These are phyloP conservation scores for Anseranas semipalmata DNA, from an alignment of 2,113 vertebrate genomes.

Conservation along the genomic window DNA sequence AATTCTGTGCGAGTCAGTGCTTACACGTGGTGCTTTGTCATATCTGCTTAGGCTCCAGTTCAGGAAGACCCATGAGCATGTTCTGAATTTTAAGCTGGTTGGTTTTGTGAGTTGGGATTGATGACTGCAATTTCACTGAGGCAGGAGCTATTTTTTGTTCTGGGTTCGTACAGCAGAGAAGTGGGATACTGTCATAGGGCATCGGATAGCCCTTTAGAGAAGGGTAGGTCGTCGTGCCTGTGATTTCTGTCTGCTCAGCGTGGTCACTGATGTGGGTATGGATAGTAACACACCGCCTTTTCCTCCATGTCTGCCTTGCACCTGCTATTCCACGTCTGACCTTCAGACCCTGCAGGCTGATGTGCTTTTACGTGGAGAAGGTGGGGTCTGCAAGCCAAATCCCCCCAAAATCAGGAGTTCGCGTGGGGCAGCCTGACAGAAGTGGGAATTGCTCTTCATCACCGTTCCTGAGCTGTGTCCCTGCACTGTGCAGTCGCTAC, in stretches of 20 bases:
- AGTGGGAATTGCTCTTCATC: background rate
- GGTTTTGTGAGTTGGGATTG: background rate
- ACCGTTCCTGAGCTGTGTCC: background rate
- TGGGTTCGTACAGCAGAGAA: background rate
- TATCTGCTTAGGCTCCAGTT: background rate
- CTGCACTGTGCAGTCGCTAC: rapidly evolving
- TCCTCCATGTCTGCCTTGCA: background rate
- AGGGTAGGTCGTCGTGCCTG: background rate
- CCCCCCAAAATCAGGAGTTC: background rate
- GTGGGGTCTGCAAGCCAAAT: background rate
- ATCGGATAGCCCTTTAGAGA: background rate
- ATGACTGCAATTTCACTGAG: background rate
- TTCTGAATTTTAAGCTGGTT: background rate
- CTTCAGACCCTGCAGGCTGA: background rate
- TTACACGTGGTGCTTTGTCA: background rate
- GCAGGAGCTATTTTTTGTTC: background rate
- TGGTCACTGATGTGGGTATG: background rate
- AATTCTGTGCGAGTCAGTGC: background rate
- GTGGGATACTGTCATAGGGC: background rate
- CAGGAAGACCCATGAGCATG: background rate
- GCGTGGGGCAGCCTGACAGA: background rate
- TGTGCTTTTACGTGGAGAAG: background rate
- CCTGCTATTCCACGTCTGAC: background rate
- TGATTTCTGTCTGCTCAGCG: background rate
- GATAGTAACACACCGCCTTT: background rate